A percentile compares a stretch with the other conserved stretches of the same genome.
Conservation (phyloP, 2,888 invertebrate genomes). For the Caenorhabditis auriculariae region DNA sequence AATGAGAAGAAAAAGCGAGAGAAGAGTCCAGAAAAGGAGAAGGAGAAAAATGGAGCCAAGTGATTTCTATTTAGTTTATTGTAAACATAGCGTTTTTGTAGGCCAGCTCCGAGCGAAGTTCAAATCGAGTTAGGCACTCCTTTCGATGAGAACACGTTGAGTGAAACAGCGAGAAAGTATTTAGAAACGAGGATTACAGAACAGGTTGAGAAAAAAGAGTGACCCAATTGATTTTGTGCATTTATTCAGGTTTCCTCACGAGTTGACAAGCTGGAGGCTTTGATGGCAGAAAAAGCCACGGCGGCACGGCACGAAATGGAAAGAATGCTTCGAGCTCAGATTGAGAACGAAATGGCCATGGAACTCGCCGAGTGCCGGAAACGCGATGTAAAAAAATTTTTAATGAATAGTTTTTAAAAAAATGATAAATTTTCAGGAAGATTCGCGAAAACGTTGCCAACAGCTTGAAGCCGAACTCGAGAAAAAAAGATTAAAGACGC, state of each 20-base stretch:
- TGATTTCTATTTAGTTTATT: background rate
- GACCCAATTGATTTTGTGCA: background rate
- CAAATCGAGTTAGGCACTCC: slow-evolving; percentile 14
- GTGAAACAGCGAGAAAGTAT: slow-evolving; percentile 46
- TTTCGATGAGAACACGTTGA: slow-evolving; percentile 42
- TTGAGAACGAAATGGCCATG: slow-evolving; percentile 53
- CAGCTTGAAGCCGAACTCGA: slow-evolving; percentile 49
- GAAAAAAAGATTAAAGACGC: slow-evolving; percentile 44
- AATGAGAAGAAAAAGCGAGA: slow-evolving; percentile 17
- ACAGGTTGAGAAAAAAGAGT: slow-evolving; percentile 29
- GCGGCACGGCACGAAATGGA: slow-evolving; percentile 49
- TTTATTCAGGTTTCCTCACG: slow-evolving; percentile 31
- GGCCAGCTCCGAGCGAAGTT: slow-evolving; percentile 11
- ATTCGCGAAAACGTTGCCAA: slow-evolving; percentile 45
- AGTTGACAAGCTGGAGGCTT: slow-evolving; percentile 36
- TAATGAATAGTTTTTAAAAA: background rate
- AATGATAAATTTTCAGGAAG: slow-evolving; percentile 38
- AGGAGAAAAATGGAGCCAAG: slow-evolving; percentile 9
- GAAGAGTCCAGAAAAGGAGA: slow-evolving; percentile 18
- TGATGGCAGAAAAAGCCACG: slow-evolving; percentile 41
- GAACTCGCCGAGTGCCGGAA: slow-evolving; percentile 65
- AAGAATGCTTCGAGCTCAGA: slow-evolving; percentile 51
- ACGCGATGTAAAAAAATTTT: slow-evolving; percentile 42
- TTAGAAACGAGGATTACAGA: slow-evolving; percentile 51
- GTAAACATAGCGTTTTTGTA: background rate